Evolutionary conservation across 2,113 vertebrate species (phyloP), one percentile per base, ranked within the genome.

Genomic region (Cepphus grylle): DNA sequence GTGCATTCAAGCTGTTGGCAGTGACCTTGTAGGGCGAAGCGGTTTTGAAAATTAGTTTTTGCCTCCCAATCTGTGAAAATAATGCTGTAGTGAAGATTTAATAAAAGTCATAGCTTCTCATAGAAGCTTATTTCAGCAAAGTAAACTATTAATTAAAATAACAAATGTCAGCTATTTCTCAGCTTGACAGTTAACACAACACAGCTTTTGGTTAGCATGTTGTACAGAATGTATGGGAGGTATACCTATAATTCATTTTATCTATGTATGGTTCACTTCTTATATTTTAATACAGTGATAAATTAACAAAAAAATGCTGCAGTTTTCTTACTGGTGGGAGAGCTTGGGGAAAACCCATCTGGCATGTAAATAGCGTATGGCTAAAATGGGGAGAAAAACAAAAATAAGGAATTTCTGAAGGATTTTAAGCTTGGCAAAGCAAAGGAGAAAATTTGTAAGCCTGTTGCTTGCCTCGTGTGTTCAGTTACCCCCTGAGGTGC

Each of bases 71-170:
- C 97, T 98, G 97, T 97, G 97, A 98, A 98, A 98, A 98, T 98
- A 97, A 95, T 97, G 97, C 98, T 98, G 97, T 74, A 97, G 94
- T 92, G 95, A 98, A 98, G 97, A 98, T 98, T 98, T 98, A 95
- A 97, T 97, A 98, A 97, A 98, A 98, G 94, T 96, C 95, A 92
- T 88, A 94, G 92, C 93, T 97, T 95, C 96, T 97, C 91, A 80
- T 85, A 97, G 95, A 96, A 97, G 98, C 98, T 98, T 98, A 97
- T 98, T 98, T 98, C 97, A 98, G 98, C 98, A 98, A 97, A 98
- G 98, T 97, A 98, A 98, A 98, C 98, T 98, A 98, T 98, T 98
- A 98, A 98, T 98, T 98, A 98, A 98, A 98, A 98, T 98, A 98
- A 98, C 97, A 98, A 98, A 98, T 98, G 98, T 98, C 98, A 98